Percentiles rank a stretch among this genome's conserved stretches.
Conservation (phyloP, 2,888 invertebrate genomes). For the Patella ulyssiponensis region DNA sequence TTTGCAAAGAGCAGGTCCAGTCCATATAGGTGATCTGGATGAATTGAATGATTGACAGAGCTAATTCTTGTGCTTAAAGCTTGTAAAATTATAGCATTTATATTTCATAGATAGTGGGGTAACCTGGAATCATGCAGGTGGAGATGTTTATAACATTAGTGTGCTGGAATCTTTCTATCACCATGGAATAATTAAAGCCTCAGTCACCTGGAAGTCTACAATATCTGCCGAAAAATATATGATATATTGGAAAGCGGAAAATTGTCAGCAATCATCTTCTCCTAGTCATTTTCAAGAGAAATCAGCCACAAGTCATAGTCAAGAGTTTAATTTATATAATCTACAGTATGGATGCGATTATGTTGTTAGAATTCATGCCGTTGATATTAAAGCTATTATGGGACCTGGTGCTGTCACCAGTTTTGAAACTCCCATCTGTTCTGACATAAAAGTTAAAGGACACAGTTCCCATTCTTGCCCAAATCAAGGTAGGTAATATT, state of each 20-base stretch:
- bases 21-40: too few relatives aligned
- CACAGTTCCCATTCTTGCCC: slow-evolving; percentile 47
- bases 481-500: slow-evolving; percentile 37
- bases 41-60: too few relatives aligned
- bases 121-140: background rate
- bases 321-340: slow-evolving; percentile 56
- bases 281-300: slow-evolving; percentile 40
- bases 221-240: slow-evolving; percentile 39
- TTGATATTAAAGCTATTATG: slow-evolving; percentile 36
- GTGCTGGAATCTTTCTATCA: slow-evolving; percentile 32
- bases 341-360: slow-evolving; percentile 63
- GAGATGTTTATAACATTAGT: slow-evolving; percentile 20
- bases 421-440: slow-evolving; percentile 49
- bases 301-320: slow-evolving; percentile 50
- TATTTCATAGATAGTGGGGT: too few relatives aligned
- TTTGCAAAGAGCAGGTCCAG: too few relatives aligned
- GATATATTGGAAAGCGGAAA: slow-evolving; percentile 54
- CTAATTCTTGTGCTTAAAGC: too few relatives aligned
- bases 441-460: slow-evolving; percentile 42
- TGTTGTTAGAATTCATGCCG: slow-evolving; percentile 50
- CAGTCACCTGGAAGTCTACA: slow-evolving; percentile 29
- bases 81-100: too few relatives aligned
- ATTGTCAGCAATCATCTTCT: slow-evolving; percentile 42
- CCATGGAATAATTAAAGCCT: slow-evolving; percentile 26
- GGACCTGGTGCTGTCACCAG: slow-evolving; percentile 37